These are phyloP conservation scores for Strigamia maritima DNA, from an alignment of 2,888 invertebrate species.

Conservation along the genomic window DNA sequence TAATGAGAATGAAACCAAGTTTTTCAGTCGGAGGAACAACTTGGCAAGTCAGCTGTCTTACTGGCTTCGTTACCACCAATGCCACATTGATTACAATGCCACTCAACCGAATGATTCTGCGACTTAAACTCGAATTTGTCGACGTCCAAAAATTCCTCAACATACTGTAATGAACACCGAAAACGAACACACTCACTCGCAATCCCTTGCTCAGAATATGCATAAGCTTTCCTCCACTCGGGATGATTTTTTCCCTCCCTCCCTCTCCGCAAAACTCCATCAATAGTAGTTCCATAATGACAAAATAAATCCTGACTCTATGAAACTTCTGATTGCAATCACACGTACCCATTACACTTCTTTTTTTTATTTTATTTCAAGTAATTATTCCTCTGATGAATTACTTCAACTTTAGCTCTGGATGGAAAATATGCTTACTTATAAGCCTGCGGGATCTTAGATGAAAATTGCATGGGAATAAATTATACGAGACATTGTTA, in stretches of 20 bases:
- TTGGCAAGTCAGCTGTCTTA: conserved; percentile 27
- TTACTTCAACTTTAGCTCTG: conserved; percentile 24
- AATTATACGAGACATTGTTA: conserved; percentile 5
- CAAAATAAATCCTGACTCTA: conserved; percentile 28
- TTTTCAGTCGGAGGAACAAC: conserved; percentile 27
- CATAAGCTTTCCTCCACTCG: conserved; percentile 12
- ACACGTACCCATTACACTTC: conserved; percentile 13
- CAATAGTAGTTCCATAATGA: conserved; percentile 25
- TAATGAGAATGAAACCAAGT: conserved; percentile 28
- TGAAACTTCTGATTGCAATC: conserved; percentile 20
- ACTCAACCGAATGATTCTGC: conserved; percentile 24
- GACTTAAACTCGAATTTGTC: conserved; percentile 27
- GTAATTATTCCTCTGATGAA: conserved; percentile 18
- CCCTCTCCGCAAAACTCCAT: not conserved
- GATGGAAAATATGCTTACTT: conserved; percentile 20
- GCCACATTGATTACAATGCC: conserved; percentile 24
- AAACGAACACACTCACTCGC: conserved; percentile 9
- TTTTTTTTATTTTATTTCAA: not conserved
- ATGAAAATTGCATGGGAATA: conserved; percentile 25
- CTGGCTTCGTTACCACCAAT: conserved; percentile 26
- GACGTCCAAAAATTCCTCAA: conserved; percentile 24
- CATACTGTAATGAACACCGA: conserved; percentile 15
- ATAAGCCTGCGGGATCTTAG: not conserved
- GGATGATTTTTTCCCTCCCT: conserved; percentile 5
- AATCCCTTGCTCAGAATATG: conserved; percentile 27